phyloP scores from a whole-genome alignment of 2,113 vertebrate species.

The Varanus komodoensis region DNA sequence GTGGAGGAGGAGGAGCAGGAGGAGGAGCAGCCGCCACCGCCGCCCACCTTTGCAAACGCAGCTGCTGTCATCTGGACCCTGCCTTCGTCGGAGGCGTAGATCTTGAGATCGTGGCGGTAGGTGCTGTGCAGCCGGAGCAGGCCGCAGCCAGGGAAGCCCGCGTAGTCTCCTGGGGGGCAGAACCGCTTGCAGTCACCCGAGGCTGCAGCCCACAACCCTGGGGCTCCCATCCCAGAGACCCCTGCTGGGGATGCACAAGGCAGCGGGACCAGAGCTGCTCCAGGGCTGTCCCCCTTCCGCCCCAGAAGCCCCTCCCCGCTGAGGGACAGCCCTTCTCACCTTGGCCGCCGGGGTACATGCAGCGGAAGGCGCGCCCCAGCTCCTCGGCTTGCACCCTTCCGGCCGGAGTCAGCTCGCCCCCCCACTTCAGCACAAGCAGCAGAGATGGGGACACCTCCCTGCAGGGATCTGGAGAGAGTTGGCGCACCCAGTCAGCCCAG shows the following conservation, averaged over 20 bases:
- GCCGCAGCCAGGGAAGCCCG: slow-evolving; percentile 96
- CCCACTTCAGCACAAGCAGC: slow-evolving; percentile 96
- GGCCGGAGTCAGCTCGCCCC: slow-evolving; percentile 93
- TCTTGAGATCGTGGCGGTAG: slow-evolving; percentile 97
- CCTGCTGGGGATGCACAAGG: background rate
- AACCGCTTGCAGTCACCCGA: background rate
- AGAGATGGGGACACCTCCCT: slow-evolving; percentile 85
- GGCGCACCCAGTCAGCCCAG: too few relatives aligned
- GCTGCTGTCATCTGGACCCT: slow-evolving; percentile 99
- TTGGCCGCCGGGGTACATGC: slow-evolving; percentile 99
- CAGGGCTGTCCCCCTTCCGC: background rate
- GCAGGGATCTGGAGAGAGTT: slow-evolving; percentile 54
- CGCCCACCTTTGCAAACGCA: slow-evolving; percentile 93
- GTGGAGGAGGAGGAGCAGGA: background rate
- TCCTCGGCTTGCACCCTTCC: slow-evolving; percentile 96
- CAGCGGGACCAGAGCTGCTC: too few relatives aligned
- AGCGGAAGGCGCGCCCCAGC: slow-evolving; percentile 95
- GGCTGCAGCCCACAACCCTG: too few relatives aligned
- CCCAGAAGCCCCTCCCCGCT: background rate
- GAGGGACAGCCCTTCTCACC: slow-evolving; percentile 76
- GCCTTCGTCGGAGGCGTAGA: slow-evolving; percentile 97
- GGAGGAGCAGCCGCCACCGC: background rate
- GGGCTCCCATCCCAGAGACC: background rate
- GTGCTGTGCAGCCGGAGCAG: slow-evolving; percentile 96
- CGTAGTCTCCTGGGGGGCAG: slow-evolving; percentile 89